phyloP scores from a whole-genome alignment of 1,140 invertebrate genomes.

The Trypoxylus dichotomus region DNA sequence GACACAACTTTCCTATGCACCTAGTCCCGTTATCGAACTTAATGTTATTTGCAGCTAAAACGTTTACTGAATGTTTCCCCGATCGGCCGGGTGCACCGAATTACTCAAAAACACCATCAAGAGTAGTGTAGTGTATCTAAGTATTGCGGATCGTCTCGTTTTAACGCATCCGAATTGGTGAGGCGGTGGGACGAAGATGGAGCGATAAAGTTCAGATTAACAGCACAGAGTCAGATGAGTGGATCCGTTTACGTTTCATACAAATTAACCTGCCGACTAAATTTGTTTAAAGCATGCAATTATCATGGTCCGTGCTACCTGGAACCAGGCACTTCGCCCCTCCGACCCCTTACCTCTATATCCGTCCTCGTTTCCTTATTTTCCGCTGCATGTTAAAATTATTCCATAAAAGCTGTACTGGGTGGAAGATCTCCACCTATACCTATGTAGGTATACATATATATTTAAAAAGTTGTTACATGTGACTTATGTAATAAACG shows the following conservation, averaged over 20 bases:
- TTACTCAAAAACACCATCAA: slow-evolving; percentile 33
- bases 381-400: slow-evolving; percentile 25
- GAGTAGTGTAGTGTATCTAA: slow-evolving; percentile 22
- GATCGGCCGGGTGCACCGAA: slow-evolving; percentile 36
- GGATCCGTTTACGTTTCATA: slow-evolving; percentile 45
- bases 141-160: slow-evolving; percentile 16
- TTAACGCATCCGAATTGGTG: background rate
- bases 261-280: slow-evolving; percentile 51
- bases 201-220: slow-evolving; percentile 35
- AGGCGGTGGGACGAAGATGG: background rate
- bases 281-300: slow-evolving; percentile 53
- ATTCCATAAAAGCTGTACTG: background rate
- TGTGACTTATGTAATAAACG: slow-evolving; percentile 41
- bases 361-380: background rate
- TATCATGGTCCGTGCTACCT: slow-evolving; percentile 49
- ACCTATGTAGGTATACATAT: slow-evolving; percentile 32
- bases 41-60: slow-evolving; percentile 37
- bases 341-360: background rate
- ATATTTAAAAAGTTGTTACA: slow-evolving; percentile 44
- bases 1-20: slow-evolving; percentile 27
- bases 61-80: slow-evolving; percentile 34
- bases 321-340: slow-evolving; percentile 42
- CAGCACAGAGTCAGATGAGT: slow-evolving; percentile 37
- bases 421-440: background rate
- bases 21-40: slow-evolving; percentile 35